Percentiles rank a stretch among this genome's conserved stretches.
These are phyloP conservation scores for Amphiprion percula DNA, from an alignment of 2,113 vertebrate genomes.

Conservation along the genomic window DNA sequence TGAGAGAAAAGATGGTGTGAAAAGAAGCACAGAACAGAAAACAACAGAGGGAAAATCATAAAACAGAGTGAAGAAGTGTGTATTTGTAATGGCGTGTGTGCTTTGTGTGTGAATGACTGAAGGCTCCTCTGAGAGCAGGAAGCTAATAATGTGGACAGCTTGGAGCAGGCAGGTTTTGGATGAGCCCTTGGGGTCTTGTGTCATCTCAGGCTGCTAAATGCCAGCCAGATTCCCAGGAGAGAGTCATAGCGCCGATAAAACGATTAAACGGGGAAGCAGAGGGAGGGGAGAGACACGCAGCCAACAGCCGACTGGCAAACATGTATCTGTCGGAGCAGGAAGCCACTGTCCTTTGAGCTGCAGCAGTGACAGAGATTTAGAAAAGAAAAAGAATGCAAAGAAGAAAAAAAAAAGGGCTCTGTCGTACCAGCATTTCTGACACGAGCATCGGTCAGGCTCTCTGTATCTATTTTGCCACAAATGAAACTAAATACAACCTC, in stretches of 20 bases:
- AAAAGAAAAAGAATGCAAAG: not conserved
- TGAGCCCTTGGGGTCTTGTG: constrained; percentile 48
- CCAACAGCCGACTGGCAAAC: constrained; percentile 34
- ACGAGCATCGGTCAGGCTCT: too few species aligned
- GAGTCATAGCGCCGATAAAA: constrained; percentile 26
- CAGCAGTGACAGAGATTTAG: not conserved
- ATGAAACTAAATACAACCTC: too few species aligned
- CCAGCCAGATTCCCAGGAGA: constrained; percentile 49
- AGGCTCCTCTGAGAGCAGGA: constrained; percentile 38
- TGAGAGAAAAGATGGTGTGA: not conserved
- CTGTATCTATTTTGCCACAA: too few species aligned
- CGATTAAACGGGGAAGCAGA: constrained; percentile 15
- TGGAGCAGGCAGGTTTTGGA: constrained; percentile 61
- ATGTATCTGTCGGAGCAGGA: constrained; percentile 32
- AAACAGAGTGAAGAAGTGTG: constrained; percentile 5
- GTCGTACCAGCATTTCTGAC: not conserved
- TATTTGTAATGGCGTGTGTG: constrained; percentile 19
- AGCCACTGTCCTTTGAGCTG: constrained; percentile 3
- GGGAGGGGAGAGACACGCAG: not conserved
- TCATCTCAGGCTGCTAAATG: constrained; percentile 52
- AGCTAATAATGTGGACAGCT: constrained; percentile 60
- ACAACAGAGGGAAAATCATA: not conserved
- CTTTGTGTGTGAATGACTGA: constrained; percentile 10
- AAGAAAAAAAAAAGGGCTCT: not conserved
- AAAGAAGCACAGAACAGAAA: not conserved